These are phyloP conservation scores for Alectura lathami DNA, from an alignment of 2,113 vertebrate genomes.

Conservation along the genomic window DNA sequence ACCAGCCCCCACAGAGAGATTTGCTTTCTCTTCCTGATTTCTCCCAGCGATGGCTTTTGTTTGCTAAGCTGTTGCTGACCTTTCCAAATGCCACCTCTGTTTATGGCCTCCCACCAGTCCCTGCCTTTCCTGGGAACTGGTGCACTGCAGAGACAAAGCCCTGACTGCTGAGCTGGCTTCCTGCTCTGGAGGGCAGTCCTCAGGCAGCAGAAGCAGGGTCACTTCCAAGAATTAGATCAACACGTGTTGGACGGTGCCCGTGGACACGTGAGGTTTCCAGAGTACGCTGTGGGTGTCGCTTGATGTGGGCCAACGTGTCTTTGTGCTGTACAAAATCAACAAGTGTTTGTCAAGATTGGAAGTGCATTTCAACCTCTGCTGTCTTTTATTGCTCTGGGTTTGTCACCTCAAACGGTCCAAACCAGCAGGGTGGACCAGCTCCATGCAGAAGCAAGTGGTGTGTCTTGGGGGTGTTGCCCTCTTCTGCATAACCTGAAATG, in stretches of 20 bases:
- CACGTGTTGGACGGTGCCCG: background rate
- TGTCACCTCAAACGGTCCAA: background rate
- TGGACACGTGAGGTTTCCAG: background rate
- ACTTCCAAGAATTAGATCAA: background rate
- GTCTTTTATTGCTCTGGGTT: background rate
- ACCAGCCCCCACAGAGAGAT: background rate
- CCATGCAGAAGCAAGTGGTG: fast-evolving
- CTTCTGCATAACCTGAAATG: fast-evolving
- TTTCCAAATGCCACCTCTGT: conserved; percentile 16
- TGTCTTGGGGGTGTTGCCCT: background rate
- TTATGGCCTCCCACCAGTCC: background rate
- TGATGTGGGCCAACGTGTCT: background rate
- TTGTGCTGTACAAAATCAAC: background rate
- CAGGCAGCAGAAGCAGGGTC: background rate
- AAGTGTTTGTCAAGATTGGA: background rate
- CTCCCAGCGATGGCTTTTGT: background rate
- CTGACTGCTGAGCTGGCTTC: background rate
- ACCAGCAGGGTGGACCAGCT: background rate
- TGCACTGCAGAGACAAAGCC: background rate
- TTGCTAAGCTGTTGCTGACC: background rate
- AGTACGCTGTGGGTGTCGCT: background rate
- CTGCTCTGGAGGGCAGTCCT: background rate
- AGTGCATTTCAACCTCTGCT: background rate
- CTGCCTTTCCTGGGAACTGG: background rate
- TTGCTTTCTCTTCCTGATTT: background rate